Percentiles rank a stretch among this genome's conserved stretches.
These are phyloP conservation scores for Phenganax subtilis DNA, from an alignment of 92 coral and sea anemone genomes.

Conservation along the genomic window DNA sequence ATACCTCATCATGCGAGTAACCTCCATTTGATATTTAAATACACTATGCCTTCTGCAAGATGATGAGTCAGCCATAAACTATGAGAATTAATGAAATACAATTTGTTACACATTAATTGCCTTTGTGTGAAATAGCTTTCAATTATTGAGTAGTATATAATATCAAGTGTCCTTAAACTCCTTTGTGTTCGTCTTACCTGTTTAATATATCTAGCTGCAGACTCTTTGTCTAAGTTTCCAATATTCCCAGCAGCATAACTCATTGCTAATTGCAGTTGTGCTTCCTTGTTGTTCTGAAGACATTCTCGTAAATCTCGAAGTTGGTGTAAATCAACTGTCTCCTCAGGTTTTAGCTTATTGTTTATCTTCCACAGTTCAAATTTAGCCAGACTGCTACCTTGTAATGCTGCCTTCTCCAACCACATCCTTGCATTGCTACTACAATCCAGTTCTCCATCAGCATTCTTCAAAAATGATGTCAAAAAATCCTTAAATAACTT, in stretches of 20 bases:
- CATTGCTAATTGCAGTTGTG: slow-evolving; percentile 79
- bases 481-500: background rate
- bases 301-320: slow-evolving; percentile 84
- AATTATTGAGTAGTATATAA: background rate
- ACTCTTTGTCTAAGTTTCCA: slow-evolving; percentile 71
- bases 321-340: slow-evolving; percentile 63
- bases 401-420: slow-evolving; percentile 71
- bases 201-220: slow-evolving; percentile 60
- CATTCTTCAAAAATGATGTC: background rate
- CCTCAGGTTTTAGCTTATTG: slow-evolving; percentile 56
- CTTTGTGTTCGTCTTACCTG: slow-evolving; percentile 48
- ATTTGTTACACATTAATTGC: too few relatives aligned
- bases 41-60: slow-evolving; percentile 65
- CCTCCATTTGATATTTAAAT: slow-evolving; percentile 82
- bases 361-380: slow-evolving; percentile 87
- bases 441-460: slow-evolving; percentile 49
- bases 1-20: slow-evolving; percentile 95
- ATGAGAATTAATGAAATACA: background rate
- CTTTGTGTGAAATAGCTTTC: background rate
- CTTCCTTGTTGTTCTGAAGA: slow-evolving; percentile 68
- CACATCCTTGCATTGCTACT: slow-evolving; percentile 65
- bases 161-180: too few relatives aligned
- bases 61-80: slow-evolving; percentile 80
- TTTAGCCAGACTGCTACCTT: slow-evolving; percentile 77
- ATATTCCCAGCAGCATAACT: slow-evolving; percentile 78